Evolutionary conservation across 2,888 invertebrate species (phyloP).

Genomic region (Ornithoptera alexandrae): DNA sequence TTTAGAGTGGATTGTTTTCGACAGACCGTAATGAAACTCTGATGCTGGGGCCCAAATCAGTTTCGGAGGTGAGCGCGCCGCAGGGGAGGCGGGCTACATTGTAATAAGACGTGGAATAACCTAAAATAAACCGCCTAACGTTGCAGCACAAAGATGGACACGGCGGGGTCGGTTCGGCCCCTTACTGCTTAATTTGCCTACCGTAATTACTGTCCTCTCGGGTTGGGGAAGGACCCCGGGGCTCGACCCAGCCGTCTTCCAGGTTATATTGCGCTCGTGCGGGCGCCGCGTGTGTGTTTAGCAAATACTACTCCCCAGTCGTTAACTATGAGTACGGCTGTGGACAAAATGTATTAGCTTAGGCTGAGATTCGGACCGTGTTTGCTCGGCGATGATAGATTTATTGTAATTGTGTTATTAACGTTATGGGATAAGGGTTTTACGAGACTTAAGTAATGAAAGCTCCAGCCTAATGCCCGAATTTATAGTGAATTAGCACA

Average conservation of each 20-base stretch:
- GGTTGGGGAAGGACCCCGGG: constrained; percentile 72
- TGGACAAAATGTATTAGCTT: constrained; percentile 80
- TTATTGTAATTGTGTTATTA: constrained; percentile 81
- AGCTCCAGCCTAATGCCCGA: constrained; percentile 73
- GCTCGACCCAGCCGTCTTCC: constrained; percentile 74
- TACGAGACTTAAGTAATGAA: constrained; percentile 79
- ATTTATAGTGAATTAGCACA: constrained; percentile 74
- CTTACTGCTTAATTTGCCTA: constrained; percentile 81
- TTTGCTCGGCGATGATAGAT: constrained; percentile 79
- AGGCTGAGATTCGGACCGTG: constrained; percentile 79
- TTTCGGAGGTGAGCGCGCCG: constrained; percentile 77
- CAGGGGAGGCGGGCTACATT: constrained; percentile 76
- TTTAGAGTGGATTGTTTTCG: constrained; percentile 81
- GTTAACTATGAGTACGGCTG: constrained; percentile 80
- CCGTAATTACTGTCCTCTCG: constrained; percentile 81
- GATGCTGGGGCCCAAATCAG: constrained; percentile 77
- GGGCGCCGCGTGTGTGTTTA: constrained; percentile 76
- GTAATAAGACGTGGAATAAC: constrained; percentile 78
- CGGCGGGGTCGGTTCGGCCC: constrained; percentile 62
- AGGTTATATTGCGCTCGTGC: constrained; percentile 77
- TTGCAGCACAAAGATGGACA: constrained; percentile 72
- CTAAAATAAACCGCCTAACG: constrained; percentile 74
- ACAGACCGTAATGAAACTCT: constrained; percentile 80
- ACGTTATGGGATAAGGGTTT: constrained; percentile 80
- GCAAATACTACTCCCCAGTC: constrained; percentile 77